Conservation (phyloP, 1,140 invertebrate species). For the Pomacea maculata region DNA sequence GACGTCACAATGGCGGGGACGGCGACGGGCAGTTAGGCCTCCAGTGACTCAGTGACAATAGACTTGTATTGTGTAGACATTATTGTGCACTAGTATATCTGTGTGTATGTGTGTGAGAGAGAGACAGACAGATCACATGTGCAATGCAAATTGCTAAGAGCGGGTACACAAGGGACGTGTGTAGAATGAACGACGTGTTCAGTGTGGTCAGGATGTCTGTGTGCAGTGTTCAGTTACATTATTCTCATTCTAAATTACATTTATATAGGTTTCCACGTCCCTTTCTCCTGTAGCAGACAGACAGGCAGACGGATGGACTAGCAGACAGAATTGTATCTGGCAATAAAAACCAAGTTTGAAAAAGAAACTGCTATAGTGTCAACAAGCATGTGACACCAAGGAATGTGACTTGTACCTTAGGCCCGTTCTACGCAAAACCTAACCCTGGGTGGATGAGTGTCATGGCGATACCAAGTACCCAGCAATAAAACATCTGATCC, state of each 20-base stretch:
- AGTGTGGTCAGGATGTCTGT: slow-evolving; percentile 7
- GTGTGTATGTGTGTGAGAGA: background rate
- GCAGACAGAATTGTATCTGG: background rate
- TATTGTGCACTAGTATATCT: background rate
- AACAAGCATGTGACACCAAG: too few species aligned
- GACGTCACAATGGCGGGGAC: background rate
- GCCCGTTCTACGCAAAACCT: too few species aligned
- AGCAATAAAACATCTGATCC: too few species aligned
- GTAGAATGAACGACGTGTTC: too few species aligned
- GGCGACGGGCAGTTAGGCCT: background rate
- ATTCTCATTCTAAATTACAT: background rate
- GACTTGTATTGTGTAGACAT: background rate
- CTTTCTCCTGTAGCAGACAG: background rate
- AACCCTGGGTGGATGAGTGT: too few species aligned
- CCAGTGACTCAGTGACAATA: background rate
- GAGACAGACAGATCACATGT: too few species aligned
- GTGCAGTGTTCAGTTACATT: background rate
- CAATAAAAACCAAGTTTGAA: too few species aligned
- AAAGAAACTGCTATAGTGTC: too few species aligned
- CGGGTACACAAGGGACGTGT: too few species aligned
- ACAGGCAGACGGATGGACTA: slow-evolving; percentile 9
- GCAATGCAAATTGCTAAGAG: too few species aligned
- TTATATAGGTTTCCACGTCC: background rate
- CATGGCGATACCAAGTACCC: too few species aligned
- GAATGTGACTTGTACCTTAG: too few species aligned